Percentiles rank a stretch among this genome's conserved stretches.
Conservation (phyloP, 2,888 invertebrate genomes). For the Netelia melanura region DNA sequence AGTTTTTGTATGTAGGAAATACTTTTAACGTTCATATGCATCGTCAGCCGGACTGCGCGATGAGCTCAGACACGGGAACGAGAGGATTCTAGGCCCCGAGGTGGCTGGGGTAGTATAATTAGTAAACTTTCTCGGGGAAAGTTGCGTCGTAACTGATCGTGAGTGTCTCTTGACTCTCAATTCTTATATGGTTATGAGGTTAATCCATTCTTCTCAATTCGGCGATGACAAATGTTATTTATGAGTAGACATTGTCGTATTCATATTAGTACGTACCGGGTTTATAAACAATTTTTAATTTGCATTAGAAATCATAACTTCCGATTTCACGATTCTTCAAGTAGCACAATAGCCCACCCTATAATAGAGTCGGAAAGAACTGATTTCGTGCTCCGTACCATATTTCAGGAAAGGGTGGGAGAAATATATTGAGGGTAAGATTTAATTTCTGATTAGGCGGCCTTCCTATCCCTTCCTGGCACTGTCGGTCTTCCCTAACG, state of each 20-base stretch:
- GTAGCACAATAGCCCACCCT: slow-evolving; percentile 10
- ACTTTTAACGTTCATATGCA: slow-evolving; percentile 62
- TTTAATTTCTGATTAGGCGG: slow-evolving; percentile 84
- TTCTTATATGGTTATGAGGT: no score
- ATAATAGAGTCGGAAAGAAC: slow-evolving; percentile 6
- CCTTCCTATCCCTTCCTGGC: slow-evolving; percentile 67
- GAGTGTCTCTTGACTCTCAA: slow-evolving; percentile 24
- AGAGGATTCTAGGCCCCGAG: slow-evolving; percentile 29
- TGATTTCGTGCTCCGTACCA: slow-evolving; percentile 16
- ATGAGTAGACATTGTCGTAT: no score
- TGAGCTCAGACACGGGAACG: slow-evolving; percentile 34
- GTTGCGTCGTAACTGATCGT: slow-evolving; percentile 63
- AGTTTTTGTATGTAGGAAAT: slow-evolving; percentile 56
- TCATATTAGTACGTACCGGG: no score
- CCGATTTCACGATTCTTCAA: slow-evolving; percentile 13
- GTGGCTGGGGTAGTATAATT: slow-evolving; percentile 71
- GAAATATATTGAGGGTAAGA: slow-evolving; percentile 81
- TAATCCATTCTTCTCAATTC: background rate
- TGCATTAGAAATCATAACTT: no score
- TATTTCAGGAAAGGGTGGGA: slow-evolving; percentile 14
- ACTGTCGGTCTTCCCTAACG: slow-evolving; percentile 32
- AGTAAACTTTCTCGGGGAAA: slow-evolving; percentile 63
- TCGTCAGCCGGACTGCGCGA: slow-evolving; percentile 36
- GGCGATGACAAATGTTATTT: slow-evolving; percentile 25
- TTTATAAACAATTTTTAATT: no score